Conservation (phyloP, 2,113 vertebrate species). For the Melozone crissalis region DNA sequence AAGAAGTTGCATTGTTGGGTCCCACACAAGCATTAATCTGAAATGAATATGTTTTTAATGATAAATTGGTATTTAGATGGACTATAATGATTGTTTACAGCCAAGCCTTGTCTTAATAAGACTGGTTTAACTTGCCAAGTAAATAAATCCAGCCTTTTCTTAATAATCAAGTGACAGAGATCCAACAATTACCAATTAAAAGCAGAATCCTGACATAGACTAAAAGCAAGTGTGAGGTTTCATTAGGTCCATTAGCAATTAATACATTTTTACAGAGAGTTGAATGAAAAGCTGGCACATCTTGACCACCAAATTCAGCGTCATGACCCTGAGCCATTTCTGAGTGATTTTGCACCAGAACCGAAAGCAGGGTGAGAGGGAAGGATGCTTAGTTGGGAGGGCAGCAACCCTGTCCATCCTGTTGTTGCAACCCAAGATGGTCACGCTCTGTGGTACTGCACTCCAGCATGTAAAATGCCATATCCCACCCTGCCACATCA, state of each 20-base stretch:
- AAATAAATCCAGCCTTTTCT: slow-evolving; percentile 35
- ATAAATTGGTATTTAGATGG: slow-evolving; percentile 40
- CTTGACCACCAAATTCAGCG: neutral
- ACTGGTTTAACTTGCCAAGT: slow-evolving; percentile 24
- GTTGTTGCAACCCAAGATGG: too few species aligned
- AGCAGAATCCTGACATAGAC: neutral
- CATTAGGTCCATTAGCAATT: neutral
- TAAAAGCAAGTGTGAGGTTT: slow-evolving; percentile 22
- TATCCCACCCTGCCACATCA: neutral
- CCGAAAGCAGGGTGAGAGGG: neutral
- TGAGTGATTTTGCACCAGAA: neutral
- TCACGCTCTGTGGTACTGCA: neutral
- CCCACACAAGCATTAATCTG: slow-evolving; percentile 9
- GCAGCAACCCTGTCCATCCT: neutral
- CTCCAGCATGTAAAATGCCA: neutral
- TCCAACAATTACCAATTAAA: neutral
- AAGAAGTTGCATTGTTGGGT: neutral
- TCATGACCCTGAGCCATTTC: neutral
- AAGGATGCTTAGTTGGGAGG: neutral
- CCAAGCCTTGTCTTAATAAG: slow-evolving; percentile 57
- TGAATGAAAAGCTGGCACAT: neutral
- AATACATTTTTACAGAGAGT: neutral
- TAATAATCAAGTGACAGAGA: slow-evolving; percentile 39
- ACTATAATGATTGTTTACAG: slow-evolving; percentile 15
- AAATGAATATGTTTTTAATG: slow-evolving; percentile 58